A percentile compares a stretch with the other conserved stretches of the same genome.
These are phyloP conservation scores for Apogon hyalosoma DNA, from an alignment of 2,797 vertebrate genomes.

Conservation along the genomic window DNA sequence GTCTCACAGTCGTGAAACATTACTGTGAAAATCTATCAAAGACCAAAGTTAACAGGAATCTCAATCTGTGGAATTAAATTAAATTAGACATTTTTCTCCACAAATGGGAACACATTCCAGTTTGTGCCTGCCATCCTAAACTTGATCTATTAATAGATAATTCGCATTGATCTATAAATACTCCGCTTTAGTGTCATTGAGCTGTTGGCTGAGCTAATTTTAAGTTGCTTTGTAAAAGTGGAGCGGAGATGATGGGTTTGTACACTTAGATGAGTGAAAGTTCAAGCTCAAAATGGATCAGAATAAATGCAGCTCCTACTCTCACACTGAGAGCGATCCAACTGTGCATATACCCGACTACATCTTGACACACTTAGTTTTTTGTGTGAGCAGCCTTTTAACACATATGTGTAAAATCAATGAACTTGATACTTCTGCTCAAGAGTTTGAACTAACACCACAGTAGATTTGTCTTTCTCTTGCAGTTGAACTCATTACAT, in stretches of 20 bases:
- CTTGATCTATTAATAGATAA: constrained; percentile 41
- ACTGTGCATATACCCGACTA: no score
- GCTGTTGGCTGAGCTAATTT: constrained; percentile 43
- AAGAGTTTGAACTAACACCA: background rate
- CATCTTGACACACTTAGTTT: background rate
- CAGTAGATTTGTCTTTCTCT: background rate
- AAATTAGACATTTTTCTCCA: background rate
- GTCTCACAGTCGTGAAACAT: no score
- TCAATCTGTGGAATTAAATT: background rate
- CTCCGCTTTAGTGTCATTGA: constrained; percentile 27
- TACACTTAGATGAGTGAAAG: constrained; percentile 25
- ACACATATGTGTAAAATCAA: constrained; percentile 9
- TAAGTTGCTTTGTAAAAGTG: constrained; percentile 39
- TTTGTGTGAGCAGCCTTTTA: background rate
- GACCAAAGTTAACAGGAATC: background rate
- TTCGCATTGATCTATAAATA: constrained; percentile 55
- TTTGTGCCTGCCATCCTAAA: background rate
- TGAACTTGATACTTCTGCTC: no score
- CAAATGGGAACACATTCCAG: background rate
- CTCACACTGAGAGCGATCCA: no score
- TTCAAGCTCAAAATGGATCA: constrained; percentile 55
- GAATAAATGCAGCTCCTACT: background rate
- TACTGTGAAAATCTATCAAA: no score
- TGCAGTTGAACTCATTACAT: background rate
- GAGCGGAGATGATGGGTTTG: constrained; percentile 30